Conservation (phyloP, 2,797 vertebrate species). For the Acrocephalus scirpaceus region DNA sequence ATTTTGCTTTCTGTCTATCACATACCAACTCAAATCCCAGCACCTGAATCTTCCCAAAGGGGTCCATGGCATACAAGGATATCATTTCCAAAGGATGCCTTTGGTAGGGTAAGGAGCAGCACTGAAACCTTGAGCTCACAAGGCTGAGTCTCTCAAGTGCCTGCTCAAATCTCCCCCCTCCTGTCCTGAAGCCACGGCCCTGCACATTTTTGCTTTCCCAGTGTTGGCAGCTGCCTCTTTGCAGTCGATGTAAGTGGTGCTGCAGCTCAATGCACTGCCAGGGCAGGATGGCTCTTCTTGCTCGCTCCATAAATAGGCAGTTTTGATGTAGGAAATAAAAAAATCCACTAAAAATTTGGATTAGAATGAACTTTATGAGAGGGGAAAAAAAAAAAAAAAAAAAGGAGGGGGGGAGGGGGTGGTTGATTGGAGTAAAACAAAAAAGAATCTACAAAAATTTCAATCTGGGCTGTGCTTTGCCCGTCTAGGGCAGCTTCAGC, state of each 20-base stretch:
- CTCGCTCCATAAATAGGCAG: neutral
- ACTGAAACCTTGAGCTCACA: neutral
- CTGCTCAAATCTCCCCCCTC: neutral
- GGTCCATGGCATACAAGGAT: neutral
- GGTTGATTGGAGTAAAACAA: neutral
- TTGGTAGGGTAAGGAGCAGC: neutral
- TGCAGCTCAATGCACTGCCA: neutral
- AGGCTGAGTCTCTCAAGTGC: neutral
- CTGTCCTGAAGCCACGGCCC: neutral
- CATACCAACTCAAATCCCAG: neutral
- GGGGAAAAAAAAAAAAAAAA: neutral
- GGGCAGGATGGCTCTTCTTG: neutral
- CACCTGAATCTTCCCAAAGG: neutral
- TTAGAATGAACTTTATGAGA: neutral
- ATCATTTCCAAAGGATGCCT: neutral
- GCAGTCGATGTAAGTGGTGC: neutral
- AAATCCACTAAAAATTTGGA: neutral
- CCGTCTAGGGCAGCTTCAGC: neutral
- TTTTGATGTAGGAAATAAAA: neutral
- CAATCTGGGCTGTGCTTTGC: neutral
- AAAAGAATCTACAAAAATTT: neutral
- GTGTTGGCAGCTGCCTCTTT: neutral
- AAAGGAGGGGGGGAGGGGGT: fast-evolving
- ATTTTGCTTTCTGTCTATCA: neutral
- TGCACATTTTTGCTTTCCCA: neutral